Evolutionary conservation across 92 coral and sea anemone species (phyloP).

Genomic region (Paragorgia papillata): DNA sequence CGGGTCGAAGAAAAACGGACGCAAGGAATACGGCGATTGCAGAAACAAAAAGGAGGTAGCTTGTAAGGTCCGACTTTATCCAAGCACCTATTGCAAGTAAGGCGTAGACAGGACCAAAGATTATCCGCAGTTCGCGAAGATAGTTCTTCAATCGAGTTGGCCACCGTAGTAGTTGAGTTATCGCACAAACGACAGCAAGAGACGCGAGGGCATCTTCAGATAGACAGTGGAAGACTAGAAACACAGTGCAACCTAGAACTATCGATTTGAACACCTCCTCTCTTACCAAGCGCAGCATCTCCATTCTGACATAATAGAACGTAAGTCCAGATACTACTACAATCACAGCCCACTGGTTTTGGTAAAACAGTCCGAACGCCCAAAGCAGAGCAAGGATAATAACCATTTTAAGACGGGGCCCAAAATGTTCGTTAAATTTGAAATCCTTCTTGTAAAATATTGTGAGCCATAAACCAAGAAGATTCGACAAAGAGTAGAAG

Average conservation of each 20-base stretch:
- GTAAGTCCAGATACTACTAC: background rate
- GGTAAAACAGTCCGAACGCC: background rate
- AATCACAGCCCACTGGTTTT: background rate
- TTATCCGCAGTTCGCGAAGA: conserved; percentile 39
- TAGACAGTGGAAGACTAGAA: background rate
- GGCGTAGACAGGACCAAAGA: conserved; percentile 31
- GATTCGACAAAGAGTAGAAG: background rate
- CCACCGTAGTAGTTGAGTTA: conserved; percentile 46
- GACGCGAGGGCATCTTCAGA: background rate
- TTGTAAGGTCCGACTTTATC: background rate
- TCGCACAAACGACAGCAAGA: conserved; percentile 18
- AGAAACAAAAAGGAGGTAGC: conserved; percentile 14
- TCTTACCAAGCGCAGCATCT: background rate
- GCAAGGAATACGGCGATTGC: conserved; percentile 10
- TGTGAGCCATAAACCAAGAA: conserved; percentile 48
- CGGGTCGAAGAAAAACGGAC: conserved; percentile 34
- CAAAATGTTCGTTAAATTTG: conserved; percentile 29
- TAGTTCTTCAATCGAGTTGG: conserved; percentile 11
- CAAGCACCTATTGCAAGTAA: conserved; percentile 15
- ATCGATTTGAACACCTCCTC: background rate
- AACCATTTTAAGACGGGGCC: background rate
- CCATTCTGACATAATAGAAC: background rate
- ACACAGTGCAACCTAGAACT: background rate
- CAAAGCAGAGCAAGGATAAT: background rate
- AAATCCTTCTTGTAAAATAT: conserved; percentile 64